These are phyloP conservation scores for Diarsia dahlii DNA, from an alignment of 2,888 invertebrate genomes.

Conservation along the genomic window DNA sequence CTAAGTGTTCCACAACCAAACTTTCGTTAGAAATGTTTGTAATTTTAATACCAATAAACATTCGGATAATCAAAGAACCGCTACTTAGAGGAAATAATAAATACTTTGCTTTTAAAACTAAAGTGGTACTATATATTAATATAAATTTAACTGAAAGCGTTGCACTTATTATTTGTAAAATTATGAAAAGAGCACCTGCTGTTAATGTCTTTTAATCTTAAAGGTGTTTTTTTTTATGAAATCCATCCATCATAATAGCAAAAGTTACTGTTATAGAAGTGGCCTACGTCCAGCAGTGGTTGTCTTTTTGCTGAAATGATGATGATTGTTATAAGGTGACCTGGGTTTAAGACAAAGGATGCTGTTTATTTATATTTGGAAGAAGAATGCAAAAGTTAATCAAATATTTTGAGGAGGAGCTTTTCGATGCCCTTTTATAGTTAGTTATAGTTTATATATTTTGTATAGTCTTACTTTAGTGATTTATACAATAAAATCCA, in stretches of 20 bases:
- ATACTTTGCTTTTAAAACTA: conserved; percentile 24
- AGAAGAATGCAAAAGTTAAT: too few relatives aligned
- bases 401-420: too few relatives aligned
- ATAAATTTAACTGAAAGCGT: neutral
- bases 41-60: neutral
- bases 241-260: neutral
- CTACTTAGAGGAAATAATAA: conserved; percentile 25
- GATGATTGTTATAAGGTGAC: too few relatives aligned
- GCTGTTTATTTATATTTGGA: too few relatives aligned
- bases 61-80: neutral
- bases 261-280: neutral
- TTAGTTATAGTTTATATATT: too few relatives aligned
- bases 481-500: too few relatives aligned
- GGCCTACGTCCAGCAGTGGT: too few relatives aligned
- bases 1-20: too few relatives aligned
- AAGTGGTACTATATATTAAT: conserved; percentile 9
- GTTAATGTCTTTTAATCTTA: neutral
- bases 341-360: too few relatives aligned
- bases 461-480: too few relatives aligned
- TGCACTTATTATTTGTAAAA: conserved; percentile 23
- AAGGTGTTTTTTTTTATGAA: neutral
- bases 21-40: neutral
- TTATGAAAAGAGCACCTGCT: conserved; percentile 39
- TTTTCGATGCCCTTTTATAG: too few relatives aligned
- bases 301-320: too few relatives aligned